Conservation (phyloP, 2,797 vertebrate genomes). For the Argyrosomus regius region DNA sequence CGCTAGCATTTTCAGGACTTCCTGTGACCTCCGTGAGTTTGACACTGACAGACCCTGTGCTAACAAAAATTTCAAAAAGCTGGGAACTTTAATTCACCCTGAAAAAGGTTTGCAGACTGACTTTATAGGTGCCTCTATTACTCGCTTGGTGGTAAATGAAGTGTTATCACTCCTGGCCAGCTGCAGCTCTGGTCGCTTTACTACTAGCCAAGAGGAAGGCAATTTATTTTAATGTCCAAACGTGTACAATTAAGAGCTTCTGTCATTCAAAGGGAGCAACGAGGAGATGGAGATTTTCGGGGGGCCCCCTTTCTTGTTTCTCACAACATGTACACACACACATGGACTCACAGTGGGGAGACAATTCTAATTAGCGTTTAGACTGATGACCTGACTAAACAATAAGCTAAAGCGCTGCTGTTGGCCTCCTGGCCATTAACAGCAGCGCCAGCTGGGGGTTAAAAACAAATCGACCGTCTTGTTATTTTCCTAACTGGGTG, state of each 20-base stretch:
- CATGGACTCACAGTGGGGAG: slow-evolving; percentile 26
- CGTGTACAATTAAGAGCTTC: slow-evolving; percentile 57
- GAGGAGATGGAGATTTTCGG: slow-evolving; percentile 21
- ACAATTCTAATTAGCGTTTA: slow-evolving; percentile 70
- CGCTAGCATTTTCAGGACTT: neutral
- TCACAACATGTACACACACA: slow-evolving; percentile 11
- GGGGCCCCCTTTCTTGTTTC: slow-evolving; percentile 5
- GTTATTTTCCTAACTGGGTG: slow-evolving; percentile 68
- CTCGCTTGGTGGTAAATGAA: slow-evolving; percentile 49
- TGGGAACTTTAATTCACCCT: slow-evolving; percentile 20
- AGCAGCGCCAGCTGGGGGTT: slow-evolving; percentile 62
- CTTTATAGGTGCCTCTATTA: slow-evolving; percentile 15
- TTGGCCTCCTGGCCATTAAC: slow-evolving; percentile 54
- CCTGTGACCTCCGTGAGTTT: neutral
- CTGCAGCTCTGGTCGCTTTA: slow-evolving; percentile 36
- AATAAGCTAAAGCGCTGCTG: slow-evolving; percentile 61
- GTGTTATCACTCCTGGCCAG: slow-evolving; percentile 65
- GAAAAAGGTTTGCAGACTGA: slow-evolving; percentile 20
- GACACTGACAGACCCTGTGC: neutral
- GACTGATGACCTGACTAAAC: slow-evolving; percentile 72
- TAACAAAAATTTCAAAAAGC: slow-evolving; percentile 25
- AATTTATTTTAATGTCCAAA: slow-evolving; percentile 58
- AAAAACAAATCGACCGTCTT: slow-evolving; percentile 72
- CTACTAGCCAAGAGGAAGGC: slow-evolving; percentile 30
- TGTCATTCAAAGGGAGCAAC: slow-evolving; percentile 38